phyloP scores from a whole-genome alignment of 2,797 vertebrate species.

The Epinephelus awoara region DNA sequence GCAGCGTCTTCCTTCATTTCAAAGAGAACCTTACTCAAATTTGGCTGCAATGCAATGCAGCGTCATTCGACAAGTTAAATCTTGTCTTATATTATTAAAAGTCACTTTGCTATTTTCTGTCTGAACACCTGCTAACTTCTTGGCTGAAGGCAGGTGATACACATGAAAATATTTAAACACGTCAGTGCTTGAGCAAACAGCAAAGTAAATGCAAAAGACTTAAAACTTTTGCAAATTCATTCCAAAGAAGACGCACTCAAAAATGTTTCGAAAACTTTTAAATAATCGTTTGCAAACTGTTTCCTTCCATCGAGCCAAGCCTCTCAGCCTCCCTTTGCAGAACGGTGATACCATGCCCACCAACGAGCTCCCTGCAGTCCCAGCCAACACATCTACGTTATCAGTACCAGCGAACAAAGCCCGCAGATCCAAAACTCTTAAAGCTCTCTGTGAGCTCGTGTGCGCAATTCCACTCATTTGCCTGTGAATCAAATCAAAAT shows the following conservation, averaged over 20 bases:
- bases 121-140: constrained; percentile 16
- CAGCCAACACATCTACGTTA: constrained; percentile 55
- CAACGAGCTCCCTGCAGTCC: constrained; percentile 39
- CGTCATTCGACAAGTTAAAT: too few species aligned
- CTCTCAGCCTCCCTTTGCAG: constrained; percentile 20
- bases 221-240: not conserved
- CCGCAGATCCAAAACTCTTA: constrained; percentile 62
- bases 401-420: constrained; percentile 58
- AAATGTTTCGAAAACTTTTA: constrained; percentile 22
- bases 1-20: not conserved
- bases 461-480: constrained; percentile 48
- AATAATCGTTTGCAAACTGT: constrained; percentile 1
- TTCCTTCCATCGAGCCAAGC: constrained; percentile 12
- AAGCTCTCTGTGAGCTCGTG: not conserved
- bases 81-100: too few species aligned
- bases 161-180: not conserved
- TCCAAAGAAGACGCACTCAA: constrained; percentile 7
- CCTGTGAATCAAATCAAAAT: constrained; percentile 75
- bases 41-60: not conserved
- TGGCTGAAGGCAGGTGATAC: not conserved
- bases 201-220: not conserved
- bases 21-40: not conserved
- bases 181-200: not conserved
- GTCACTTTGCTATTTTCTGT: constrained; percentile 6
- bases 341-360: constrained; percentile 28